Conservation (phyloP, 2,797 vertebrate species). For the Pseudochirops cupreus region DNA sequence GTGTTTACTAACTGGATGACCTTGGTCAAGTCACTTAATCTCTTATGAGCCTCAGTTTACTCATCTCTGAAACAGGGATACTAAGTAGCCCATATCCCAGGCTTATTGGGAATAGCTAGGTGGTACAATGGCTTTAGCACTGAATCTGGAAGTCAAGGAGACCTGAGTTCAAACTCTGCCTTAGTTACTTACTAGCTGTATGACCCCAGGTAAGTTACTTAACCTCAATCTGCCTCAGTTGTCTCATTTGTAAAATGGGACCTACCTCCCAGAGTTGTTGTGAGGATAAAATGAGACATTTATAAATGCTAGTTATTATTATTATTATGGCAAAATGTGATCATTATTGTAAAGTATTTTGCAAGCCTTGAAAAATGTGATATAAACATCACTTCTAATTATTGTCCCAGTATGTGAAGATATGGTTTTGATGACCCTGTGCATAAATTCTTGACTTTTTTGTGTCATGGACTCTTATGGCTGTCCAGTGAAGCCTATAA, state of each 20-base stretch:
- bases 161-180: background rate
- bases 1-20: background rate
- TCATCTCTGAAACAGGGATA: background rate
- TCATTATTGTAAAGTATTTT: background rate
- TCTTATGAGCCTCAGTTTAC: background rate
- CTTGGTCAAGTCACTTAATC: background rate
- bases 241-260: background rate
- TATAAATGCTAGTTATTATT: background rate
- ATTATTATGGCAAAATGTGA: background rate
- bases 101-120: background rate
- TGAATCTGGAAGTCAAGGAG: background rate
- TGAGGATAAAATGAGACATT: background rate
- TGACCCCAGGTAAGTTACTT: background rate
- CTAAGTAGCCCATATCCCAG: background rate
- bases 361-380: background rate
- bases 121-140: background rate
- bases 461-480: background rate
- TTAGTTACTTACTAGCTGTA: background rate
- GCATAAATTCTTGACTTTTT: background rate
- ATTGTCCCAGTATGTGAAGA: background rate
- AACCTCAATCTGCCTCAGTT: background rate
- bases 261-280: background rate
- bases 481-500: background rate
- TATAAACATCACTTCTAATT: background rate
- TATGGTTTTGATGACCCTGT: background rate